These are phyloP conservation scores for Sebastes vulpes DNA, from an alignment of 2,797 vertebrate genomes.

Conservation along the genomic window DNA sequence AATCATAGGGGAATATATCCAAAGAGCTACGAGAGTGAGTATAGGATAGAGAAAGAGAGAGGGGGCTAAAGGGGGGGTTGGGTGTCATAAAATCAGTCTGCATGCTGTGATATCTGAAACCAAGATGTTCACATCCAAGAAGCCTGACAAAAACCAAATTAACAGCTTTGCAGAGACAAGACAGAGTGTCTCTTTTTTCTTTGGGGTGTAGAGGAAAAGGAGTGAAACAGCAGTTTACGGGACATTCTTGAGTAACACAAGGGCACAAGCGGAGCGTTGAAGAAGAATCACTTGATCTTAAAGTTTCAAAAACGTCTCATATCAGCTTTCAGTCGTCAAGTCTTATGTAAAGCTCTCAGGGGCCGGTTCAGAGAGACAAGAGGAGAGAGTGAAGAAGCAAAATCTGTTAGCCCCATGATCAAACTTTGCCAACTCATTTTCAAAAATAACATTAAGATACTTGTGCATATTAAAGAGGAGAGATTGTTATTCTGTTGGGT, in stretches of 20 bases:
- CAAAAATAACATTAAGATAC: slow-evolving; percentile 6
- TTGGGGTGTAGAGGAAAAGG: slow-evolving; percentile 1
- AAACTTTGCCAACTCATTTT: slow-evolving; percentile 4
- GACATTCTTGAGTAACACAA: slow-evolving; percentile 17
- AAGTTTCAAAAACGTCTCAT: slow-evolving; percentile 45
- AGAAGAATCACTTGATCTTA: slow-evolving; percentile 20
- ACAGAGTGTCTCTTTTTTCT: slow-evolving; percentile 7
- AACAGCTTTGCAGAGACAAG: slow-evolving; percentile 31
- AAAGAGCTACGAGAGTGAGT: slow-evolving; percentile 53
- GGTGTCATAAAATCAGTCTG: slow-evolving; percentile 37
- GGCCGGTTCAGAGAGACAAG: background rate
- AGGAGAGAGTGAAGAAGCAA: background rate
- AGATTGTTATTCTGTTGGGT: slow-evolving; percentile 4
- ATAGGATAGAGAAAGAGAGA: slow-evolving; percentile 28
- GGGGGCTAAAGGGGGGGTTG: slow-evolving; percentile 6
- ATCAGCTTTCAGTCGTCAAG: background rate
- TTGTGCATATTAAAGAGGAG: slow-evolving; percentile 22
- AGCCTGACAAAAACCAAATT: slow-evolving; percentile 47
- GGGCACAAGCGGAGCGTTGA: slow-evolving; percentile 4
- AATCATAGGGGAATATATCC: slow-evolving; percentile 80
- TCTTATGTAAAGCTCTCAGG: slow-evolving; percentile 29
- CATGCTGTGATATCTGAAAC: slow-evolving; percentile 50
- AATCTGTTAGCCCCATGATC: background rate
- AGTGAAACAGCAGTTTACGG: slow-evolving; percentile 16
- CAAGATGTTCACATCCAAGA: slow-evolving; percentile 29